Base-by-base conservation (phyloP, 2,888 invertebrate species). In the Buathra laborator region DNA sequence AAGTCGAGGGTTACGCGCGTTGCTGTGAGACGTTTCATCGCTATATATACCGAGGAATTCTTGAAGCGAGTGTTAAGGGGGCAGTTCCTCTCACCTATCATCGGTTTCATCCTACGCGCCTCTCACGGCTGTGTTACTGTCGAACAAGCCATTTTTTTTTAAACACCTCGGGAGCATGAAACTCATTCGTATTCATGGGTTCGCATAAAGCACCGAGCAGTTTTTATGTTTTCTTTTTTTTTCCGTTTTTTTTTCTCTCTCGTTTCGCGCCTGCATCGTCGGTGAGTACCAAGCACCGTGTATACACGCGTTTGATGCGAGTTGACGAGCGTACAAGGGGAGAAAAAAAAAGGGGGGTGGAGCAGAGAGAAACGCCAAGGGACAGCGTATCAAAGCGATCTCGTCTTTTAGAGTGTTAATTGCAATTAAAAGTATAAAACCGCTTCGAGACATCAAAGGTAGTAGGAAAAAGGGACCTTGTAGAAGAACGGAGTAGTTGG, bases 391-490 rank as follows among this genome's bases (percentile, higher is more conserved):
- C 84, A 87, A 86, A 88, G 85, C 75, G 71, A 87, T 83, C 81
- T 80, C 75, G 68, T 81, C 77, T 84, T 81, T 76, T 76, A 46
- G 67, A 71, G 86, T 84, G 87, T 87, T 87, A 86, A 87, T 88
- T 87, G 87, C 87, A 87, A 88, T 89, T 89, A 87, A 87, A 87
- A 87, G 85, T 87, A 86, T 86, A 86, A 88, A 89, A 88, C 78
- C 80, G 83, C 80, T 79, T 80, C 81, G 67, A 64, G 68, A 87
- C 84, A 83, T 87, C 85, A 88, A 89, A 87, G 83, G 19, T 80
- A 68, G 19, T 62, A 68, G 32, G 24, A 74, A 32, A 62, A 16
- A 64, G 56, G 62, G 70, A 43, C 74, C 56, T 64, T 67, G 72
- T 53, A 71, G 59, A 53, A 70, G 62, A 51, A 48, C 44, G 29